phyloP scores from a whole-genome alignment of 2,113 vertebrate genomes.

The Romanogobio albipinnatus region DNA sequence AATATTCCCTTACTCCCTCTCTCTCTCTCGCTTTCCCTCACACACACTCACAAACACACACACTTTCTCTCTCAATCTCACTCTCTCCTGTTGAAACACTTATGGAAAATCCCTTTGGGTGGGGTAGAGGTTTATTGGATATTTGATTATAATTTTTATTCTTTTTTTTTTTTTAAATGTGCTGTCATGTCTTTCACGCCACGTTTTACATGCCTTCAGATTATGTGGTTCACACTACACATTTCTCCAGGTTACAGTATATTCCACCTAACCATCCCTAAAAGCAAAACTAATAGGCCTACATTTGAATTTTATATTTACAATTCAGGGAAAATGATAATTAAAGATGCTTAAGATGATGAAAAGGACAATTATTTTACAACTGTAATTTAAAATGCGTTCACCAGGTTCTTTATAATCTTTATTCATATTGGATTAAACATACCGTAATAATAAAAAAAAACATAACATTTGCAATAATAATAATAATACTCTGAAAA shows the following conservation, averaged over 20 bases:
- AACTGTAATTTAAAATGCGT: background rate
- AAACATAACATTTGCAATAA: too few relatives aligned
- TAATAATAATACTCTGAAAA: too few relatives aligned
- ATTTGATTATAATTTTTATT: conserved; percentile 54
- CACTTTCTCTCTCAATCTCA: conserved; percentile 9
- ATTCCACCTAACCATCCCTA: background rate
- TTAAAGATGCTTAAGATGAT: background rate
- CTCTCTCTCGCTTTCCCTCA: conserved; percentile 1
- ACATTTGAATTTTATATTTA: background rate
- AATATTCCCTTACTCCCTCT: conserved; percentile 57
- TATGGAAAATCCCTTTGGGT: conserved; percentile 39
- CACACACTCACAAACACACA: conserved; percentile 2
- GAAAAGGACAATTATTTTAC: background rate
- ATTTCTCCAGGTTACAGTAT: conserved; percentile 14
- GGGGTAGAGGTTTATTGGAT: conserved; percentile 52
- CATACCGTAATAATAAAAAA: too few relatives aligned
- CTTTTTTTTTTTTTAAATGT: conserved; percentile 27
- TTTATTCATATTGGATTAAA: background rate
- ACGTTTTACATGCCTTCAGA: background rate
- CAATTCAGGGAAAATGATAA: background rate
- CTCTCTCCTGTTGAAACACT: conserved; percentile 36
- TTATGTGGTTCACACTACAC: conserved; percentile 4
- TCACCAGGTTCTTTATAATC: background rate
- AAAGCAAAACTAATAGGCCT: background rate
- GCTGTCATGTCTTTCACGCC: conserved; percentile 27